phyloP scores from a whole-genome alignment of 2,113 vertebrate genomes.

The Sapayoa aenigma region DNA sequence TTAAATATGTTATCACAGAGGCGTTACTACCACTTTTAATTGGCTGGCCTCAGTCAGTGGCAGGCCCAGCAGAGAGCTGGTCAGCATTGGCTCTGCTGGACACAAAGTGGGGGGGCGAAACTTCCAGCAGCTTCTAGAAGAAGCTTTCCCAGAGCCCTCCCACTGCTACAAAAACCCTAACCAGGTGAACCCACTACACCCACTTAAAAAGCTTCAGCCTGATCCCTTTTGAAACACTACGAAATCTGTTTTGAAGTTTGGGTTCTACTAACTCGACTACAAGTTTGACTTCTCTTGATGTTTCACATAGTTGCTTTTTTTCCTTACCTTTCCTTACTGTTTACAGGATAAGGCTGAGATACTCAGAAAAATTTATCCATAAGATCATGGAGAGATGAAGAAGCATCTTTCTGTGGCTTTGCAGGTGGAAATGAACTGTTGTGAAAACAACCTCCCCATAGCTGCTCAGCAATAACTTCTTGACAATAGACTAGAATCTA shows the following conservation, averaged over 20 bases:
- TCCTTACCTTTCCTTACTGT: rapidly evolving
- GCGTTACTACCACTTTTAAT: no score
- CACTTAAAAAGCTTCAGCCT: background rate
- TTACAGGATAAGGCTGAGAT: background rate
- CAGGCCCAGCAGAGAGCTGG: no score
- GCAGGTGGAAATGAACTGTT: background rate
- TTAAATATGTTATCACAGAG: no score
- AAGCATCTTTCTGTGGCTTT: background rate
- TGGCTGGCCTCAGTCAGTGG: no score
- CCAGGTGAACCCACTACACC: no score
- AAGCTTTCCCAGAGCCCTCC: no score
- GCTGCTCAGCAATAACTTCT: background rate
- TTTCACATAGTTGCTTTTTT: background rate
- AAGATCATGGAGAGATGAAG: background rate
- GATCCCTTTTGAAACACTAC: background rate
- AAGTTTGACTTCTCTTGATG: background rate
- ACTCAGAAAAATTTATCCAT: background rate
- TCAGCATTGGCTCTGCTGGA: no score
- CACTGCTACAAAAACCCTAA: no score
- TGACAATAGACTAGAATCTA: background rate
- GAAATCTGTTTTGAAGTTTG: background rate
- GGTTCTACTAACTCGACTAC: background rate
- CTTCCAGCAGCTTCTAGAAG: no score
- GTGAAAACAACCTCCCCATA: background rate
- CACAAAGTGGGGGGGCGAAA: no score